Percentiles rank a stretch among this genome's conserved stretches.
Conservation (phyloP, 2,888 invertebrate species). For the Andrena minutula region DNA sequence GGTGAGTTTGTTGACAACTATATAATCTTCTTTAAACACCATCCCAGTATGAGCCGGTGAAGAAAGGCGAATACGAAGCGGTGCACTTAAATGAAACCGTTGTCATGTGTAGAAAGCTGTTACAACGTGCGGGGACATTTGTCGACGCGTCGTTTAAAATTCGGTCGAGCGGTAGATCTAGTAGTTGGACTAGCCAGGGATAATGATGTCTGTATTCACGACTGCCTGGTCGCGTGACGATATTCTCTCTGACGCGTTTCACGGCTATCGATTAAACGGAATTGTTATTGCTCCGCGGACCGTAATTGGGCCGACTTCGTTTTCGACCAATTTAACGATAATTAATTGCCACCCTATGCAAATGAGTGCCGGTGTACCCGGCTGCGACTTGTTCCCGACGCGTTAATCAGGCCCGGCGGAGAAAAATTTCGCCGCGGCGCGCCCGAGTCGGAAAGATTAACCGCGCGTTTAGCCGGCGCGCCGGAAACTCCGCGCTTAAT, state of each 20-base stretch:
- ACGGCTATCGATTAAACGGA: constrained; percentile 33
- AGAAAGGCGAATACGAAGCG: neutral
- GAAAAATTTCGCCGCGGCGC: constrained; percentile 27
- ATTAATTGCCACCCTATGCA: constrained; percentile 48
- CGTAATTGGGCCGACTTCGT: constrained; percentile 51
- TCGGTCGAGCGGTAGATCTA: neutral
- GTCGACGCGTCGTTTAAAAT: neutral
- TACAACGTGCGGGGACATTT: neutral
- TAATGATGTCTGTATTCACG: neutral
- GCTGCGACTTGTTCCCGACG: constrained; percentile 30
- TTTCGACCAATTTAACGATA: constrained; percentile 44
- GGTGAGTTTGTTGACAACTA: constrained; percentile 10
- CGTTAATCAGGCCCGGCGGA: constrained; percentile 43
- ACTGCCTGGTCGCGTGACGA: constrained; percentile 2
- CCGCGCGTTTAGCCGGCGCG: constrained; percentile 25
- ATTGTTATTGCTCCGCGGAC: constrained; percentile 38
- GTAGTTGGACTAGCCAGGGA: neutral
- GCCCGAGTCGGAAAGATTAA: constrained; percentile 31
- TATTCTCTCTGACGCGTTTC: neutral
- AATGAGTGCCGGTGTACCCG: constrained; percentile 15
- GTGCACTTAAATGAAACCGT: neutral
- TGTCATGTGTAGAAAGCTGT: neutral
- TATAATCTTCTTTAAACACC: neutral
- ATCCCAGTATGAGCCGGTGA: neutral
- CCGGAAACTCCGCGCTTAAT: constrained; percentile 30